Evolutionary conservation across 2,797 vertebrate genomes (phyloP), one percentile per base, ranked within the genome.

Genomic region (Tympanoctomys barrerae): DNA sequence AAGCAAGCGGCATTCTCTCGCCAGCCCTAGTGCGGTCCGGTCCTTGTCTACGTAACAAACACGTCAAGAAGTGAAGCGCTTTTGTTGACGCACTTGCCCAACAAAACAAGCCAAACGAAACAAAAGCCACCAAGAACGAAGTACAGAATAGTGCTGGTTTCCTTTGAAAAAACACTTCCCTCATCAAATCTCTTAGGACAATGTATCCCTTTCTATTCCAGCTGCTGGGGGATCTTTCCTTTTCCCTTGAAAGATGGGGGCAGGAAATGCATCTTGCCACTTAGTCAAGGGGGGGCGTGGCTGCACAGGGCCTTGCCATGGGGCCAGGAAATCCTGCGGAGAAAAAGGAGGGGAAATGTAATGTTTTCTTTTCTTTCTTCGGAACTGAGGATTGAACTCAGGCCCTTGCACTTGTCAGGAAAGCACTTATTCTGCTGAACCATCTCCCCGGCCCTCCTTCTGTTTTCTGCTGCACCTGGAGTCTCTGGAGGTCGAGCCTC

Each of bases 301-400:
- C 98, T 98, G 97, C 97, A 96, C 91, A 90, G 93, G 96, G 98
- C 87, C 33, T 42, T 81, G 91, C 57, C 79, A 93, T 97, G 96
- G 97, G 97, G 98, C 0, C 70, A 98, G 98, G 98, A 98, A 98
- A 98, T 98, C 98, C 98, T 98, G 96, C 89, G 89, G 75, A 96
- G 95, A 96, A 91, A 97, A 98, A 97, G 85, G 93, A 97, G 66
- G n/a, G 42, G 89, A 59, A 94, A 73, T 59, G 7, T 90, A 91
- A 79, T 26, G 22, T 61, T 61, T 66, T 96, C 59, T 79, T 97
- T 42, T 42, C 42, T 42, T 42, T 42, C 42, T 42, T 42, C 5
- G 42, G 42, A 42, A 42, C 4, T 4, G 42, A 5, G 42, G 42
- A 42, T 42, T 42, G 42, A 42, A 42, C 42, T 42, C 42, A 42